Conservation (phyloP, 2,888 invertebrate species). For the Baccha elongata region DNA sequence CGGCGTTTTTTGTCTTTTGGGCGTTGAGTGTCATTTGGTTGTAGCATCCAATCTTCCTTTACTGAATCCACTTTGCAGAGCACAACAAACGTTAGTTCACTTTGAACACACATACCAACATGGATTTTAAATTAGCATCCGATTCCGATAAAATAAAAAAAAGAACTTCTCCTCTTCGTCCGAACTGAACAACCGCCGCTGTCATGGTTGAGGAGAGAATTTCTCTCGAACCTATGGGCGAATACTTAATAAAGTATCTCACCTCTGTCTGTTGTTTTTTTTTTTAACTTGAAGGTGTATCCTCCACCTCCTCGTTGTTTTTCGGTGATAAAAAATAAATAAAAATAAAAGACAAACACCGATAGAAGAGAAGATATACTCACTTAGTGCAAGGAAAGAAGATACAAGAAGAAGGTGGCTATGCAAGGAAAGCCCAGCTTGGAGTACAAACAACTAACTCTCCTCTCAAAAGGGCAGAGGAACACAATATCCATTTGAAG, state of each 20-base stretch:
- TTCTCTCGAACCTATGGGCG: conserved; percentile 17
- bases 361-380: conserved; percentile 6
- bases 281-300: conserved; percentile 36
- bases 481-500: conserved; percentile 31
- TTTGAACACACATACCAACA: conserved; percentile 23
- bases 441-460: conserved; percentile 7
- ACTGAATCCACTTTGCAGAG: not conserved
- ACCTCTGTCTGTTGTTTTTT: conserved; percentile 31
- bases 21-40: conserved; percentile 70
- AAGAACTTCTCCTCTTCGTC: conserved; percentile 2
- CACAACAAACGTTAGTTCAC: not conserved
- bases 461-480: conserved; percentile 3
- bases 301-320: conserved; percentile 59
- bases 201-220: conserved; percentile 23
- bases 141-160: conserved; percentile 34
- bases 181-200: not conserved
- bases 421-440: conserved; percentile 24
- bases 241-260: conserved; percentile 64
- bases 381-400: conserved; percentile 16
- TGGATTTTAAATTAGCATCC: conserved; percentile 63
- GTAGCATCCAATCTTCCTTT: conserved; percentile 30
- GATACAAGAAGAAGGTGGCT: conserved; percentile 44
- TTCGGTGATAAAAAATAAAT: conserved; percentile 61
- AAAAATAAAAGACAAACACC: conserved; percentile 46
- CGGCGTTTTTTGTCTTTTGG: conserved; percentile 56